These are phyloP conservation scores for Ploceus nigricollis DNA, from an alignment of 2,113 vertebrate genomes.

Conservation along the genomic window DNA sequence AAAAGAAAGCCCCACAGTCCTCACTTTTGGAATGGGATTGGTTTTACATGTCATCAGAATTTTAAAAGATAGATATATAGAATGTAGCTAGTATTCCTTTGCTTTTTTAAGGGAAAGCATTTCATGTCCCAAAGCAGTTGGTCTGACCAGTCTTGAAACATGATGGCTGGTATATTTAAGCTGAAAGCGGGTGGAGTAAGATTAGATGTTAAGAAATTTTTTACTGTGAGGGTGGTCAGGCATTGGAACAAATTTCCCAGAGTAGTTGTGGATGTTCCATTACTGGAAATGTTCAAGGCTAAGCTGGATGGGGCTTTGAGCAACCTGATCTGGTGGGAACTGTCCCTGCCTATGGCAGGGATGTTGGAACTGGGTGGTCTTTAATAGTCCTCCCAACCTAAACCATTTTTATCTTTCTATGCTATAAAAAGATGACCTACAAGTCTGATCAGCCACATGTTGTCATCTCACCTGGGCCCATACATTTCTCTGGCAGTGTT, in stretches of 20 bases:
- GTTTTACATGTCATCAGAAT: neutral
- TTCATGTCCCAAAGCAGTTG: neutral
- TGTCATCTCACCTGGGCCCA: neutral
- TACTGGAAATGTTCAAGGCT: neutral
- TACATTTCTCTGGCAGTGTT: neutral
- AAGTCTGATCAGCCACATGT: neutral
- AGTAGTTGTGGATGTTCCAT: neutral
- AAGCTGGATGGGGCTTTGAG: neutral
- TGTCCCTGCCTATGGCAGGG: neutral
- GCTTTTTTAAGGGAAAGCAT: neutral
- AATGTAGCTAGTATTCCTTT: neutral
- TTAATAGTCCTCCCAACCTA: neutral
- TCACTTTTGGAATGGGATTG: neutral
- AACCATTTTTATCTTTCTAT: neutral
- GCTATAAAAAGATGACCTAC: neutral
- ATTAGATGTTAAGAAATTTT: neutral
- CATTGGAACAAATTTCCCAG: neutral
- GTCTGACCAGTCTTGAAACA: neutral
- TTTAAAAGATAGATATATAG: neutral
- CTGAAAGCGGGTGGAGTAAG: neutral
- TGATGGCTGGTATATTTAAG: neutral
- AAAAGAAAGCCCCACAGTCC: neutral
- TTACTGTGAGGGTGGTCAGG: neutral
- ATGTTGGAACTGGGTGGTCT: neutral
- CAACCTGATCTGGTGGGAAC: neutral